Base-by-base conservation (phyloP, 1,140 invertebrate genomes). In the Drosophila subpulchrella region DNA sequence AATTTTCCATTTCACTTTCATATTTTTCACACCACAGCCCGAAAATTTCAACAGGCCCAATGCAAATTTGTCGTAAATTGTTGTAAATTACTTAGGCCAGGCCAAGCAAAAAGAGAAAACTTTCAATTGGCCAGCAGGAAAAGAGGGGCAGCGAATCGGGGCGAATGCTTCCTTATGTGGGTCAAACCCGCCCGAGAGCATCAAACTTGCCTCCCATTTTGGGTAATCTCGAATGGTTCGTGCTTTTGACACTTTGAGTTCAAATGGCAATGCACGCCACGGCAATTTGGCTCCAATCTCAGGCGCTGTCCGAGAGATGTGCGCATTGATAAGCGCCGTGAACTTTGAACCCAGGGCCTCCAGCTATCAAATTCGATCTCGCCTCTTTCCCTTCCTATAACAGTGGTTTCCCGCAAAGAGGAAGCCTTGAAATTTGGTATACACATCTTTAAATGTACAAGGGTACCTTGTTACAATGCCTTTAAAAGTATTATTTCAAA, bases 31-130 rank as follows among this genome's bases (percentile, higher is more conserved):
- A 82, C 83, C 75, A 75, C 48, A 75, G 48, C 46, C 54, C 57
- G 36, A 71, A 68, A 56, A 50, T 46, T 73, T 38, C 47, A 77
- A 46, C 27, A 10, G 47, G 32, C 48, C 47, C 51, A 67, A 86
- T 88, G 82, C 82, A 89, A 86, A 86, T 88, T 86, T 82, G 62
- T 88, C 65, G 66, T 86, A 86, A 86, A 88, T 88, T 79, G 83
- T 83, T 86, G 60, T 73, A 82, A 85, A 85, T 79, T 82, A 78
- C 70, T 83, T 79, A 75, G 59, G 65, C 38, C 65, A 81, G 34
- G 41, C 53, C 62, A 60, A 51, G 58, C 39, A 54, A 55, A 12
- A 20, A 67, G 60, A 66, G 41, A 67, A 70, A 81, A 88, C 82
- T 88, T 86, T 86, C 82, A 86, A 83, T 86, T 46, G 63, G 42